Base-by-base conservation (phyloP, 2,113 vertebrate species). In the Rissa tridactyla region DNA sequence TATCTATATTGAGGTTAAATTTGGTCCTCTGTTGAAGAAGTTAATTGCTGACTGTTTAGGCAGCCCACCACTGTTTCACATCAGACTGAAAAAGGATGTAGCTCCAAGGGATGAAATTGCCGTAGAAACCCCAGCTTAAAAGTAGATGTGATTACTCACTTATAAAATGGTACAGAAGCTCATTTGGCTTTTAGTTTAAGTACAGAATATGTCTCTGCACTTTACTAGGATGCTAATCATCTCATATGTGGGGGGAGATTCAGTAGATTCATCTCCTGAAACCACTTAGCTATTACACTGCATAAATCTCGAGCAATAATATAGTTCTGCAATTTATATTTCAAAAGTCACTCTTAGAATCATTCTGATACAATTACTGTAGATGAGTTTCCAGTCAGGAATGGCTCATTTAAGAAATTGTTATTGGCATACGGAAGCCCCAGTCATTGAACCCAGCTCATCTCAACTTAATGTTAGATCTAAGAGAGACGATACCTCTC, bases 141-240 rank as follows among this genome's bases (percentile, higher is more conserved):
- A 92, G 51, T 81, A 83, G 64, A 68, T 84, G 32, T 60, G 60
- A 96, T 95, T 86, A 90, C 58, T 89, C 85, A 62, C 57, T 96
- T 82, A 90, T 40, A 79, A 88, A 93, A 82, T 82, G 57, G 57
- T 72, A 76, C 61, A 84, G 30, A 34, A 78, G 32, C 40, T 88
- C 76, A 81, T 93, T 91, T 94, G 51, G 60, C 86, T 93, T 91
- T 95, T 96, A 81, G 64, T 86, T 88, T 94, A 93, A 92, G 69
- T 88, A 79, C 29, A 82, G 72, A 92, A 93, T 92, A 88, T 61
- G 14, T 71, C 47, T 92, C 69, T 96, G 80, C 72, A 76, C 88
- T 93, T 95, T 88, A 47, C 68, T 78, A 75, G 76, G 69, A 68
- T 93, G 88, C 55, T 93, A 88, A 94, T 93, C 5, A 1, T 81